Evolutionary conservation across 2,113 vertebrate genomes (phyloP), one percentile per base, ranked within the genome.

Genomic region (Bathybates hornii): DNA sequence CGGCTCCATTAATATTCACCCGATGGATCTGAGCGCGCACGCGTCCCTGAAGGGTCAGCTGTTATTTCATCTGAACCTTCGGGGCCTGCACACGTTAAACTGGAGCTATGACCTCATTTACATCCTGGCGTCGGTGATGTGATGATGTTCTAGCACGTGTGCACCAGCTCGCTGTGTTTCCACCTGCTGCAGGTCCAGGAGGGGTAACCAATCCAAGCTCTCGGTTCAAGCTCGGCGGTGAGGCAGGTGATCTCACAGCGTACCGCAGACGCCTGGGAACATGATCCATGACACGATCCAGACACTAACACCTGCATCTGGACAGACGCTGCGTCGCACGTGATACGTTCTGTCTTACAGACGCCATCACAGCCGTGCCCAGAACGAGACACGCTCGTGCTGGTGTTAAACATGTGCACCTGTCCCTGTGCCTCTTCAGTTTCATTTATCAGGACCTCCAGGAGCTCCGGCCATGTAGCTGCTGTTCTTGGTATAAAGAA

Each of bases 351-450:
- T 59, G 27, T 2, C 27, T 16, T 32, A 29, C 24, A 6, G 9
- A 21, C 53, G 16, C 59, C 29, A 0, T 19, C 57, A 61, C 3
- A 17, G 29, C 29, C n/a, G 10, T 24, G n/a, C n/a, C 16, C 16
- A 11, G 16, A 19, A 0, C 7, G 5, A 63, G 17, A 11, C 59
- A 63, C 16, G 9, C 59, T 10, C 34, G 27, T 32, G 27, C 14
- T 17, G 1, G 5, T 63, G 59, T 34, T 34, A 0, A 63, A 34
- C 27, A 17, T 32, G 4, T 59, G 14, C 56, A 6, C 57, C 61
- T 48, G 17, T 16, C 45, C 13, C 50, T 21, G 63, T 1, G 1
- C 0, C 4, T 38, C 34, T 38, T n/a, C 19, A 36, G 9, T 0
- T 66, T 38, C 19, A 38, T n/a, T 66, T 36, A 0, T 21, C 21